Conservation (phyloP, 2,888 invertebrate species). For the Octonoba sinensis region DNA sequence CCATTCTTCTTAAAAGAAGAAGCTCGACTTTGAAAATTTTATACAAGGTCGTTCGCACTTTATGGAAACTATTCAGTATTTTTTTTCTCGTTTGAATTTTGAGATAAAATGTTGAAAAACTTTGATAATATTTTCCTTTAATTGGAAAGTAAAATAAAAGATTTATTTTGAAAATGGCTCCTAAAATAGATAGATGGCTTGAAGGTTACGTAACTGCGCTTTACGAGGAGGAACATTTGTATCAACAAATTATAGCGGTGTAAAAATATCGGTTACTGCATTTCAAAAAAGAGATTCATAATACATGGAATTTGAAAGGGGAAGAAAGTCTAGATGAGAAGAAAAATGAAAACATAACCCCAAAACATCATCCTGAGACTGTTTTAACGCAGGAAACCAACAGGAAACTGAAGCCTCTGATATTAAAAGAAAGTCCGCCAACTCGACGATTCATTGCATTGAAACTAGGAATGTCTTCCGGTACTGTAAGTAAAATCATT, state of each 20-base stretch:
- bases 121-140: neutral
- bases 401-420: neutral
- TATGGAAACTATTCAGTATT: slow-evolving; percentile 1
- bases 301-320: no score
- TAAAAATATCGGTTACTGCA: neutral
- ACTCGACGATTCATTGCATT: neutral
- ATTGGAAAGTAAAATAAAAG: neutral
- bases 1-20: no score
- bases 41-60: neutral
- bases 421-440: slow-evolving; percentile 14
- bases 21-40: no score
- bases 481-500: no score
- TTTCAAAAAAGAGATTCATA: neutral
- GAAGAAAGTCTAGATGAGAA: slow-evolving; percentile 5
- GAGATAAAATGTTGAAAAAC: slow-evolving; percentile 4
- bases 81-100: neutral
- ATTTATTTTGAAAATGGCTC: no score
- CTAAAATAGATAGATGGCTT: slow-evolving; percentile 6
- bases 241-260: slow-evolving; percentile 1
- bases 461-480: no score
- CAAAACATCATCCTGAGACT: slow-evolving; percentile 1
- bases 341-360: neutral
- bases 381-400: neutral
- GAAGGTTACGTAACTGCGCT: slow-evolving; percentile 7
- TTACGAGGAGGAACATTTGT: neutral